Evolutionary conservation across 2,797 vertebrate species (phyloP).

Genomic region (Glossophaga mutica): DNA sequence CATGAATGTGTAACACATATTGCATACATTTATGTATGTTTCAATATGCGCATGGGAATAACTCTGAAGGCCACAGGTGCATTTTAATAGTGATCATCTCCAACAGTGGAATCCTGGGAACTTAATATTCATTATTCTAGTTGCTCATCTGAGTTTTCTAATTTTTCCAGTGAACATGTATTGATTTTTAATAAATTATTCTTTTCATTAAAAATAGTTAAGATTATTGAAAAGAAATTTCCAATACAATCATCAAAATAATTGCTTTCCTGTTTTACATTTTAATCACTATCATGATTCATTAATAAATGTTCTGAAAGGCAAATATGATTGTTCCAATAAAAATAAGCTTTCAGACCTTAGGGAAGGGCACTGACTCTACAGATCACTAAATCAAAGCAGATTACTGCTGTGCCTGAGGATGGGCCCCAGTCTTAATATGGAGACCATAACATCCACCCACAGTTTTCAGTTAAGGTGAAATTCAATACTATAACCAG

Average conservation of each 20-base stretch:
- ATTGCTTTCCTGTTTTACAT: background rate
- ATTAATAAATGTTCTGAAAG: background rate
- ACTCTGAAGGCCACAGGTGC: background rate
- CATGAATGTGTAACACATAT: background rate
- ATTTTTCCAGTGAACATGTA: background rate
- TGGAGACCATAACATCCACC: background rate
- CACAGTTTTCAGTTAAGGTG: background rate
- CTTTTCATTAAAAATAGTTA: slow-evolving; percentile 15
- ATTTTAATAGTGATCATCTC: background rate
- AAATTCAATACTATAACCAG: background rate
- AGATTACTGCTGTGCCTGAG: background rate
- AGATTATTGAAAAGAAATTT: slow-evolving; percentile 16
- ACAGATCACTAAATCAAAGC: background rate
- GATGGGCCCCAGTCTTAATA: background rate
- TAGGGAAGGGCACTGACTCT: background rate
- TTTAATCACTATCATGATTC: background rate
- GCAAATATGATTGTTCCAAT: background rate
- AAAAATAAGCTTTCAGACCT: background rate
- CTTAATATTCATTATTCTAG: background rate
- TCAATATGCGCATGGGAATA: background rate
- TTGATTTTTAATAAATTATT: background rate
- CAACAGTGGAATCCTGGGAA: background rate
- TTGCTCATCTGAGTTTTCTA: background rate
- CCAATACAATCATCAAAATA: background rate
- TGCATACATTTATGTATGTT: background rate